These are phyloP conservation scores for Tetramorium alpestre DNA, from an alignment of 1,140 invertebrate genomes.

Conservation along the genomic window DNA sequence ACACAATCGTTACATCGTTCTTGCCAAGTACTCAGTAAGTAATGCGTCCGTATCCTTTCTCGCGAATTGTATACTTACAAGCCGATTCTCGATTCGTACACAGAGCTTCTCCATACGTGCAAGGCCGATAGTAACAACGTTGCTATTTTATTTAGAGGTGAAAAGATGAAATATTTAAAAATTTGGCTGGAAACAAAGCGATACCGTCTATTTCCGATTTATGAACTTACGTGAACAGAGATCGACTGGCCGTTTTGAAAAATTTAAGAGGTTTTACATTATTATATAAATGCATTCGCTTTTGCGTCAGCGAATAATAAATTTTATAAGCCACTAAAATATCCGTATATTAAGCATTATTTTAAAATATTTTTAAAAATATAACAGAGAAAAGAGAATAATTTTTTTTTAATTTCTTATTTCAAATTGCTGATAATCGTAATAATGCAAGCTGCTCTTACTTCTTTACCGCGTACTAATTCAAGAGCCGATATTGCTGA, in stretches of 20 bases:
- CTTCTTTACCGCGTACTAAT: background rate
- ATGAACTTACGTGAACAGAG: conserved; percentile 29
- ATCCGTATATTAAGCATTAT: background rate
- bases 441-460: background rate
- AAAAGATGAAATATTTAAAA: conserved; percentile 45
- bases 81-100: background rate
- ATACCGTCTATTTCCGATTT: conserved; percentile 32
- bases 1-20: background rate
- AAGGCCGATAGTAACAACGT: conserved; percentile 26
- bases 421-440: background rate
- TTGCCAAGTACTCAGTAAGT: background rate
- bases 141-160: conserved; percentile 40
- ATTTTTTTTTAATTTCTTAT: background rate
- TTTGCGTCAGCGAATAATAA: background rate
- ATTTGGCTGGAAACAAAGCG: conserved; percentile 53
- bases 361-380: background rate
- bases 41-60: background rate
- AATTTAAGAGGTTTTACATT: conserved; percentile 15
- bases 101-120: background rate
- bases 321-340: background rate
- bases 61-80: background rate
- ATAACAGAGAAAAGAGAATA: background rate
- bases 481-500: background rate
- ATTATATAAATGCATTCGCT: conserved; percentile 8
- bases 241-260: conserved; percentile 17